Evolutionary conservation across 2,888 invertebrate genomes (phyloP), one percentile per base, ranked within the genome.

Genomic region (Strigamia maritima): DNA sequence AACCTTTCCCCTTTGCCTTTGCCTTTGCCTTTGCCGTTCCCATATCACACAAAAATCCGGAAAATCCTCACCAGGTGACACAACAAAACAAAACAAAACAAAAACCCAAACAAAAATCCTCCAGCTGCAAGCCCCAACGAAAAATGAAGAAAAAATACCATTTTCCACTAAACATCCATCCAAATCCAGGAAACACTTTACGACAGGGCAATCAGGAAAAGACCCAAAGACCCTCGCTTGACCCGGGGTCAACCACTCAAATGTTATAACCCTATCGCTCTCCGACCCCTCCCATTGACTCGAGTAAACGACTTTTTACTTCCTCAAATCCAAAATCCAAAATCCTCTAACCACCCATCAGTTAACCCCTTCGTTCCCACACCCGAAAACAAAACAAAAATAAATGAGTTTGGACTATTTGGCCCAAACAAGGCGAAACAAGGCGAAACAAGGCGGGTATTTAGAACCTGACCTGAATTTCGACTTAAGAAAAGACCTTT

Each of bases 201-300:
- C 19, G 24, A 22, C 60, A 60, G 24, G 49, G 60, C 60, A 60
- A 60, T 60, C 60, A 60, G 60, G 60, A 60, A 60, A 60, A 60
- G 60, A 60, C 60, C 60, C 60, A 60, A 60, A 60, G 60, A 60
- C 60, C 60, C 60, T 22, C 19, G 1, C 1, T 19, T 60, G 60
- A 60, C 60, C 60, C 60, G 10, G 19, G 60, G 60, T 60, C 60
- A 60, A 60, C 60, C 60, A 60, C 60, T 60, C 60, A 60, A 60
- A 60, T 22, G n/a, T 19, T 22, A 60, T 60, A 60, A 60, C 60
- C 60, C 60, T 60, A 60, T 60, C 60, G 16, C 19, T 49, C 49
- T 19, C 22, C 19, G 24, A 22, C 60, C 24, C 60, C 60, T 60
- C 60, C 60, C 60, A 60, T 60, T 60, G 60, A 60, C 60, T 44